Evolutionary conservation across 2,888 invertebrate species (phyloP).

Genomic region (Amblyjoppa proteus): DNA sequence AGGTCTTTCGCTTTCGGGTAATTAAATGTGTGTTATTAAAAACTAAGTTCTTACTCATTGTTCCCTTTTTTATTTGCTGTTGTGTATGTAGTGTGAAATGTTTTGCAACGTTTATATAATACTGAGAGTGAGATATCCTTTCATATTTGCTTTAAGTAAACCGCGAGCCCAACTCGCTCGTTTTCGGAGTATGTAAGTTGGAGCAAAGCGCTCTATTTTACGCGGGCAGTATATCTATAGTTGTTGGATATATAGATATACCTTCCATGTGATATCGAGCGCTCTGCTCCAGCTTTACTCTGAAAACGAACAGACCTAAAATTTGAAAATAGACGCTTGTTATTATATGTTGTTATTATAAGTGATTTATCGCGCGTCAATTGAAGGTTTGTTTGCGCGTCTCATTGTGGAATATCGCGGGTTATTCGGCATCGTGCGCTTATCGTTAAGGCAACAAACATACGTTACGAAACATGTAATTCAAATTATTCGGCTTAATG

Average conservation of each 20-base stretch:
- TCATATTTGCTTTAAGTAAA: conserved; percentile 57
- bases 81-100: conserved; percentile 79
- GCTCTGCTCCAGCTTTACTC: too few relatives aligned
- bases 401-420: neutral
- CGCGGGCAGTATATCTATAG: too few relatives aligned
- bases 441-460: neutral
- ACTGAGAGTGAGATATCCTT: conserved; percentile 70
- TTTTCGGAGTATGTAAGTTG: too few relatives aligned
- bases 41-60: conserved; percentile 76
- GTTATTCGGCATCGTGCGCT: neutral
- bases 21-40: conserved; percentile 75
- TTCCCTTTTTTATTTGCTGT: conserved; percentile 68
- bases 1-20: neutral
- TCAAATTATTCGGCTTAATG: conserved; percentile 26
- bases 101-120: conserved; percentile 82
- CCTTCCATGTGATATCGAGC: too few relatives aligned
- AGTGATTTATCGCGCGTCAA: neutral
- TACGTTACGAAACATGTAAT: conserved; percentile 28
- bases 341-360: neutral
- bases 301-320: conserved; percentile 11
- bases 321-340: conserved; percentile 50
- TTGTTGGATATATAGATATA: too few relatives aligned
- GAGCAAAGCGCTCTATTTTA: too few relatives aligned
- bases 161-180: too few relatives aligned
- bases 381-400: neutral